These are phyloP conservation scores for Cryptocephalus moraei DNA, from an alignment of 2,888 invertebrate genomes.

Conservation along the genomic window DNA sequence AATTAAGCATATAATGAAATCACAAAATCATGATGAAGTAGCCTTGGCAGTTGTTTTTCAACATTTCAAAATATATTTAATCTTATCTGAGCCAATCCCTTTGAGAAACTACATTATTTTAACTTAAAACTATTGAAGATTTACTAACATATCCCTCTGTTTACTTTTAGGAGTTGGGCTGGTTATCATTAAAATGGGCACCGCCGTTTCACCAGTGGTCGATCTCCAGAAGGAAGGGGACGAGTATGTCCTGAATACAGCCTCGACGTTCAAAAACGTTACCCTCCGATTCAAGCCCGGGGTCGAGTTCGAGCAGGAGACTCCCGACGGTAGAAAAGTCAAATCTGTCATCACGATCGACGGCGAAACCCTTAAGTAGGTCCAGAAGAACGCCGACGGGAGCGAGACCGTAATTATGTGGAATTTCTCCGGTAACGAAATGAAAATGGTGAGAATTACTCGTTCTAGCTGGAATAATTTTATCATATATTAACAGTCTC, in stretches of 20 bases:
- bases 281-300: conserved; percentile 71
- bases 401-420: conserved; percentile 54
- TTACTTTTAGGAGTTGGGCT: conserved; percentile 66
- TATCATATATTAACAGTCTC: too few species aligned
- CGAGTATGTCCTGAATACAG: conserved; percentile 64
- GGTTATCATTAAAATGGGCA: conserved; percentile 80
- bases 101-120: too few species aligned
- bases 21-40: too few species aligned
- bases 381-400: conserved; percentile 66
- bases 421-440: conserved; percentile 63
- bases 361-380: conserved; percentile 70
- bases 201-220: conserved; percentile 71
- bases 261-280: conserved; percentile 82
- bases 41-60: too few species aligned
- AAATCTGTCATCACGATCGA: conserved; percentile 66
- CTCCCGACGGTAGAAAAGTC: conserved; percentile 82
- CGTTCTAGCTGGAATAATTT: background rate
- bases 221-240: conserved; percentile 72
- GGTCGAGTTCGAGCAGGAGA: conserved; percentile 83
- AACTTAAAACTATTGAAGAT: too few species aligned
- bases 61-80: too few species aligned
- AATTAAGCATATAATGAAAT: too few species aligned
- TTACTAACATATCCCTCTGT: too few species aligned
- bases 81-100: too few species aligned
- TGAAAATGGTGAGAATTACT: conserved; percentile 53